These are phyloP conservation scores for Abrostola tripartita DNA, from an alignment of 2,888 invertebrate species.

Conservation along the genomic window DNA sequence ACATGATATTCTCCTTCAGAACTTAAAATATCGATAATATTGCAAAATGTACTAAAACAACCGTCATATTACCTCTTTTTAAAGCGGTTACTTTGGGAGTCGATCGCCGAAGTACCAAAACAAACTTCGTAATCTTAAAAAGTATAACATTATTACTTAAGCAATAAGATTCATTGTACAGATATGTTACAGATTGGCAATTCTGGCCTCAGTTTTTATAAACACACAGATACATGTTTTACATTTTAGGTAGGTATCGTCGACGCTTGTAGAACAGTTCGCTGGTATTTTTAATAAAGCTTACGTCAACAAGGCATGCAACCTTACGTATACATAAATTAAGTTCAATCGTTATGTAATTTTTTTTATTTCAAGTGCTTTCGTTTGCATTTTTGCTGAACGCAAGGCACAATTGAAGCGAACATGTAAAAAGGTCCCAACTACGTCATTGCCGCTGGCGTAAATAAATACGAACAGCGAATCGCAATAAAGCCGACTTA, in stretches of 20 bases:
- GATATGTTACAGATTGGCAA: constrained; percentile 37
- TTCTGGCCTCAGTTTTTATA: constrained; percentile 29
- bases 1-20: constrained; percentile 66
- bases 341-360: constrained; percentile 60
- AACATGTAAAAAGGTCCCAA: constrained; percentile 36
- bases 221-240: constrained; percentile 12
- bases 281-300: constrained; percentile 49
- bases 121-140: constrained; percentile 59
- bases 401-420: constrained; percentile 39
- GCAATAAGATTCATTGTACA: constrained; percentile 55
- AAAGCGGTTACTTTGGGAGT: constrained; percentile 62
- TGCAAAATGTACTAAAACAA: constrained; percentile 59
- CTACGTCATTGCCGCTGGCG: constrained; percentile 37
- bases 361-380: constrained; percentile 56
- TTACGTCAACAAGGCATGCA: constrained; percentile 60
- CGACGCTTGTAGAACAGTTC: constrained; percentile 24
- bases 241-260: constrained; percentile 21
- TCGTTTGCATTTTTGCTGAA: constrained; percentile 47
- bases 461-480: constrained; percentile 66
- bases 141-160: constrained; percentile 58
- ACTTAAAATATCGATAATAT: constrained; percentile 68
- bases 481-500: constrained; percentile 70
- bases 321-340: constrained; percentile 62
- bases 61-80: constrained; percentile 62
- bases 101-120: constrained; percentile 61